Evolutionary conservation across 2,888 invertebrate genomes (phyloP).

Genomic region (Augiades crinisus): DNA sequence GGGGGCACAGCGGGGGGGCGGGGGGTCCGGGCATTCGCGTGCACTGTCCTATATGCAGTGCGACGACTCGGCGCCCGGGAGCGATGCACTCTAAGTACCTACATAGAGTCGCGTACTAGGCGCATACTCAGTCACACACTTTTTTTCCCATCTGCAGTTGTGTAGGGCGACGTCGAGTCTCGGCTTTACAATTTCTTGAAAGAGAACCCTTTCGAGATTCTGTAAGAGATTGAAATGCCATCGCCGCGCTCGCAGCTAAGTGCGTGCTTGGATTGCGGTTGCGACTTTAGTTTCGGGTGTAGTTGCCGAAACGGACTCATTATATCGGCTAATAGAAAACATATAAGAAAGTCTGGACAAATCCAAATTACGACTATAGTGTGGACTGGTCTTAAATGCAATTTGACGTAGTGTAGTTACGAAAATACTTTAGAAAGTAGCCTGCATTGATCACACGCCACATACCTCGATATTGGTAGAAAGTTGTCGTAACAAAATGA

Average conservation of each 20-base stretch:
- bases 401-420: too few species aligned
- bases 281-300: too few species aligned
- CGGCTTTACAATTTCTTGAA: slow-evolving; percentile 64
- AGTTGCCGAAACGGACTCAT: too few species aligned
- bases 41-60: slow-evolving; percentile 81
- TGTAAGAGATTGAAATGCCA: slow-evolving; percentile 58
- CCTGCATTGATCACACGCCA: too few species aligned
- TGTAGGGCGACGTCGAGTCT: slow-evolving; percentile 59
- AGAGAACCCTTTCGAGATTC: slow-evolving; percentile 56
- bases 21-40: slow-evolving; percentile 72
- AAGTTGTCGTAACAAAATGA: neutral
- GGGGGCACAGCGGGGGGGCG: too few species aligned
- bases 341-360: too few species aligned
- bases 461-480: too few species aligned
- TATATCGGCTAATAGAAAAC: too few species aligned
- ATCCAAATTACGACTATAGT: too few species aligned
- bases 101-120: slow-evolving; percentile 71
- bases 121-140: slow-evolving; percentile 69
- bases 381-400: too few species aligned
- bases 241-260: slow-evolving; percentile 37
- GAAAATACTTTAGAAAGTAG: too few species aligned
- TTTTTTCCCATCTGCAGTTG: slow-evolving; percentile 61
- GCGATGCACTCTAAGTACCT: slow-evolving; percentile 79
- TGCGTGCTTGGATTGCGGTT: slow-evolving; percentile 19
- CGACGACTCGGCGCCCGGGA: slow-evolving; percentile 80